phyloP scores from a whole-genome alignment of 2,797 vertebrate genomes.

The Prionace glauca region DNA sequence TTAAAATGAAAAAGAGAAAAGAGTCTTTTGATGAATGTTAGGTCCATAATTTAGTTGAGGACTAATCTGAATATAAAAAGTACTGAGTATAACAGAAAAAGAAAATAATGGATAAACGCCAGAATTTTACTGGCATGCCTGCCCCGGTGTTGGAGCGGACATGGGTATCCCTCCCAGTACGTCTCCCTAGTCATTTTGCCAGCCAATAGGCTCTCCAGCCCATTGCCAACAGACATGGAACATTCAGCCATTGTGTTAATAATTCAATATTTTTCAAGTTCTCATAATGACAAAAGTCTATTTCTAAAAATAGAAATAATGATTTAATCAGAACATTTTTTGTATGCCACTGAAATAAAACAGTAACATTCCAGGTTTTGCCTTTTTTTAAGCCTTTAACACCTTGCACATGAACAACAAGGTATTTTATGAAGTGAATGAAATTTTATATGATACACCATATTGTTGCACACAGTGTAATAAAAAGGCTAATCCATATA shows the following conservation, averaged over 20 bases:
- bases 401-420: neutral
- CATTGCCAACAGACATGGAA: too few species aligned
- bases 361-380: neutral
- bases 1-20: neutral
- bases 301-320: neutral
- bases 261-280: neutral
- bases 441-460: neutral
- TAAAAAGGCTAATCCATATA: neutral
- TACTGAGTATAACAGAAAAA: neutral
- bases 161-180: too few species aligned
- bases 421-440: neutral
- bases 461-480: neutral
- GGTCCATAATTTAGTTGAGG: neutral
- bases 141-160: too few species aligned
- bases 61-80: neutral
- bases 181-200: too few species aligned
- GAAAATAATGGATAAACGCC: neutral
- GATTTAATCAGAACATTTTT: neutral
- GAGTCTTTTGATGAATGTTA: neutral
- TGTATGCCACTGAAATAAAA: neutral
- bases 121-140: too few species aligned
- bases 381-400: neutral
- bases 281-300: neutral
- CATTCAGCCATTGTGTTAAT: neutral
- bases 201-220: too few species aligned